These are phyloP conservation scores for Carcharodon carcharias DNA, from an alignment of 2,797 vertebrate species.

Conservation along the genomic window DNA sequence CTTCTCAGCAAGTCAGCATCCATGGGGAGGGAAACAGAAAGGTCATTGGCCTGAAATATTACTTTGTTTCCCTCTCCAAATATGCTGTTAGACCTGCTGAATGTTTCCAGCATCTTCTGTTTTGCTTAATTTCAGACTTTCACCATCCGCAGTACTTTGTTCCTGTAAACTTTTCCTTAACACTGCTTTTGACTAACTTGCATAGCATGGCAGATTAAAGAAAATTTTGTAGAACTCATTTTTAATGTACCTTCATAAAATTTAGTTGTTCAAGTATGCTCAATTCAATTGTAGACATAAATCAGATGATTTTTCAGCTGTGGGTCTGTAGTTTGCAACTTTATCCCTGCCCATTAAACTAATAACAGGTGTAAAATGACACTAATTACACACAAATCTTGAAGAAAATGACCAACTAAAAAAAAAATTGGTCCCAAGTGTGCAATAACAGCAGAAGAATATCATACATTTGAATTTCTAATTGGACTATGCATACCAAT, in stretches of 20 bases:
- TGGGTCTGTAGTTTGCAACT: neutral
- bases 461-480: constrained; percentile 36
- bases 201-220: neutral
- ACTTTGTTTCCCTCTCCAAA: neutral
- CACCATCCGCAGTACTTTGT: neutral
- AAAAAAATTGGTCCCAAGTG: constrained; percentile 33
- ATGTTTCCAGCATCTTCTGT: neutral
- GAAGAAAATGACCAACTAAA: neutral
- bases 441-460: constrained; percentile 18
- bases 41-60: neutral
- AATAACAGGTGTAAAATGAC: constrained; percentile 36
- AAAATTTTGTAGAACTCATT: neutral
- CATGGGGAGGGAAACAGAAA: neutral
- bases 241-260: neutral
- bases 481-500: constrained; percentile 26
- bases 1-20: neutral
- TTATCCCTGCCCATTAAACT: constrained; percentile 19
- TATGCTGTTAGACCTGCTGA: neutral
- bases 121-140: neutral
- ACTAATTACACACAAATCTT: constrained; percentile 25
- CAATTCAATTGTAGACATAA: neutral
- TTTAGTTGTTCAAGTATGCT: neutral
- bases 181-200: neutral
- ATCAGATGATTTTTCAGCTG: neutral
- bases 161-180: neutral